These are phyloP conservation scores for Saguinus imperator DNA, from an alignment of 2,113 vertebrate genomes.

Conservation along the genomic window DNA sequence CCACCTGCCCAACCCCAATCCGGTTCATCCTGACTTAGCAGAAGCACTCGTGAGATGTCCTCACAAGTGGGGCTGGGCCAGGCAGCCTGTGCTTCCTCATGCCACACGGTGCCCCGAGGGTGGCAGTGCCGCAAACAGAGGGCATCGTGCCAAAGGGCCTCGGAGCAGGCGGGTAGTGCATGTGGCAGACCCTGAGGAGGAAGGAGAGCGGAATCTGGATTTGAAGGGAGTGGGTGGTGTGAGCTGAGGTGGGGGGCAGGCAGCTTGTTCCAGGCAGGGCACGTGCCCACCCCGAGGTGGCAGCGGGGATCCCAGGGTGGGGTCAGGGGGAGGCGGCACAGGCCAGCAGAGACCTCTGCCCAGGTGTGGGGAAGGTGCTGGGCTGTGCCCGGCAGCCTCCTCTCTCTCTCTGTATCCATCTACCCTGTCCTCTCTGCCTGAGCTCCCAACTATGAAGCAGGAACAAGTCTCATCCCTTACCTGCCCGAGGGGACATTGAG, in stretches of 20 bases:
- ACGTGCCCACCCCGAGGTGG: not conserved
- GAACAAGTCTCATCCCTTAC: constrained; percentile 63
- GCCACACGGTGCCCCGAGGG: not conserved
- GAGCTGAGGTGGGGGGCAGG: no score
- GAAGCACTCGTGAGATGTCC: not conserved
- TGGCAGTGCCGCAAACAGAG: not conserved
- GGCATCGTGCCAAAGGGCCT: not conserved
- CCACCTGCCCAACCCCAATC: constrained; percentile 52
- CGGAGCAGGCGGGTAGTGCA: not conserved
- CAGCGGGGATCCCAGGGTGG: not conserved
- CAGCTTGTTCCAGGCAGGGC: not conserved
- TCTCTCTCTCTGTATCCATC: not conserved
- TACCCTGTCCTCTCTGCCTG: not conserved
- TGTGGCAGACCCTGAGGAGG: not conserved
- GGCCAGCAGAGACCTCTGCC: not conserved
- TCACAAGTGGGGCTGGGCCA: not conserved
- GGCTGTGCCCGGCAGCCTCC: not conserved
- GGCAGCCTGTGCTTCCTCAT: constrained; percentile 43
- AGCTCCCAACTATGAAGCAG: constrained; percentile 37
- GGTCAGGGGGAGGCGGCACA: no score
- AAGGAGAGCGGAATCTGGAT: not conserved
- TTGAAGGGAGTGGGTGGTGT: not conserved
- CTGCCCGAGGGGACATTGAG: constrained; percentile 69
- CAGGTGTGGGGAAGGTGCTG: not conserved
- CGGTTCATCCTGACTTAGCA: constrained; percentile 74